Percentiles rank a stretch among this genome's conserved stretches.
These are phyloP conservation scores for Bilobella aurantiaca DNA, from an alignment of 1,140 invertebrate genomes.

Conservation along the genomic window DNA sequence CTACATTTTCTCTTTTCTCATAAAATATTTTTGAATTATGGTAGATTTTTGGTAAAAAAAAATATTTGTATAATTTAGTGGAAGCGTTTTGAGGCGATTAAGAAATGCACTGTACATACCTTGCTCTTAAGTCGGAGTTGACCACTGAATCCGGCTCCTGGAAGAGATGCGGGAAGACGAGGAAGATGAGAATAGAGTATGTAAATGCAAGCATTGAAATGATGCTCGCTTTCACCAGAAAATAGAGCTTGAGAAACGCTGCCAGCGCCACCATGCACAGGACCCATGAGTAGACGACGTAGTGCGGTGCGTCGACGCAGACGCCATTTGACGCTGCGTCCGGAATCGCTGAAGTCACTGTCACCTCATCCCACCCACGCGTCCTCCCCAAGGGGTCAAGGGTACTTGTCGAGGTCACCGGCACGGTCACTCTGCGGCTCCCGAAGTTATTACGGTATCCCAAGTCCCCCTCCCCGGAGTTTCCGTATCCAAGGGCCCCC, in stretches of 20 bases:
- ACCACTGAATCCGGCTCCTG: slow-evolving; percentile 36
- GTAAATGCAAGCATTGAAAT: slow-evolving; percentile 61
- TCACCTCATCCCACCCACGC: background rate
- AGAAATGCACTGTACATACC: too few species aligned
- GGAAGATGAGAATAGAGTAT: slow-evolving; percentile 58
- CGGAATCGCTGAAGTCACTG: background rate
- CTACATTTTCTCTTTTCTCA: too few species aligned
- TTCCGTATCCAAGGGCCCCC: too few species aligned
- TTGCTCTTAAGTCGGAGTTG: background rate
- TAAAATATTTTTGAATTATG: too few species aligned
- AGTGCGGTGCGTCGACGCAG: slow-evolving; percentile 52
- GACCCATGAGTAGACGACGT: slow-evolving; percentile 86
- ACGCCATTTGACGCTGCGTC: background rate
- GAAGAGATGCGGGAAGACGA: slow-evolving; percentile 45
- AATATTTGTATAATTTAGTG: too few species aligned
- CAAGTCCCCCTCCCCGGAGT: too few species aligned
- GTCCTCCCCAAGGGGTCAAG: background rate
- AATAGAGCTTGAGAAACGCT: slow-evolving; percentile 84
- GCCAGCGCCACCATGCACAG: slow-evolving; percentile 80
- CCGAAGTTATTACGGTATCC: too few species aligned
- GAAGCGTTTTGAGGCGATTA: too few species aligned
- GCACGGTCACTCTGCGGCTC: too few species aligned
- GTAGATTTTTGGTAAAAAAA: too few species aligned
- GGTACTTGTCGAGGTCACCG: background rate
- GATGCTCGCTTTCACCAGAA: slow-evolving; percentile 74